phyloP scores from a whole-genome alignment of 2,888 invertebrate genomes.

The Hydrotaea diabolus region DNA sequence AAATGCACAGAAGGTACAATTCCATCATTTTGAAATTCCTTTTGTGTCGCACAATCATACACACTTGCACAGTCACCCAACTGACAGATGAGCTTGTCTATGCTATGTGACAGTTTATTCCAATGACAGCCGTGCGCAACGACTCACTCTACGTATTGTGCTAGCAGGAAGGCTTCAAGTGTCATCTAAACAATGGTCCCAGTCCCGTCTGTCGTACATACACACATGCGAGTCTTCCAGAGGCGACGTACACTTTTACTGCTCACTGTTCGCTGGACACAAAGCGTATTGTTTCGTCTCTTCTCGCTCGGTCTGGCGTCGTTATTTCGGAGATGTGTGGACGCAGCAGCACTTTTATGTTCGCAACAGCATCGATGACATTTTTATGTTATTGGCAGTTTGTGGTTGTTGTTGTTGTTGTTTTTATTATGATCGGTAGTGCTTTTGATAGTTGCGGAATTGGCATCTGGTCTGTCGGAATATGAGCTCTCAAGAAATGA shows the following conservation, averaged over 20 bases:
- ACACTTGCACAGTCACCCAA: not conserved
- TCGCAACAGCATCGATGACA: conserved; percentile 33
- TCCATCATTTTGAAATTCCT: conserved; percentile 42
- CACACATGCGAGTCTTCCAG: conserved; percentile 40
- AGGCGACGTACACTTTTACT: conserved; percentile 5
- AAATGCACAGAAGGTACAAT: conserved; percentile 37
- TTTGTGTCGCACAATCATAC: conserved; percentile 32
- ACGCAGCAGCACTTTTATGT: not conserved
- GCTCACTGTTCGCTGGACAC: too few relatives aligned
- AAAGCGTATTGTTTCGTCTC: not conserved
- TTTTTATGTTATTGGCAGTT: conserved; percentile 55
- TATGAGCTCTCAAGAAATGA: too few relatives aligned
- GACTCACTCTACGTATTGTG: not conserved
- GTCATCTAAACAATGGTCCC: conserved; percentile 41
- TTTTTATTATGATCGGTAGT: conserved; percentile 3
- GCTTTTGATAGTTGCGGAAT: not conserved
- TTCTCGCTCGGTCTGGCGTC: not conserved
- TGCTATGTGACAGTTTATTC: conserved; percentile 42
- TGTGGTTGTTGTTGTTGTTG: conserved; percentile 3
- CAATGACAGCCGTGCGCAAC: conserved; percentile 19
- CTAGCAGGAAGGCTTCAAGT: conserved; percentile 29
- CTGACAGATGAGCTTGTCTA: conserved; percentile 45
- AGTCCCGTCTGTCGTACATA: conserved; percentile 13
- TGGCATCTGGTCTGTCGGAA: conserved; percentile 2
- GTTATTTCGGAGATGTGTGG: not conserved